phyloP scores from a whole-genome alignment of 2,888 invertebrate species.

The Campopleginae sp. region DNA sequence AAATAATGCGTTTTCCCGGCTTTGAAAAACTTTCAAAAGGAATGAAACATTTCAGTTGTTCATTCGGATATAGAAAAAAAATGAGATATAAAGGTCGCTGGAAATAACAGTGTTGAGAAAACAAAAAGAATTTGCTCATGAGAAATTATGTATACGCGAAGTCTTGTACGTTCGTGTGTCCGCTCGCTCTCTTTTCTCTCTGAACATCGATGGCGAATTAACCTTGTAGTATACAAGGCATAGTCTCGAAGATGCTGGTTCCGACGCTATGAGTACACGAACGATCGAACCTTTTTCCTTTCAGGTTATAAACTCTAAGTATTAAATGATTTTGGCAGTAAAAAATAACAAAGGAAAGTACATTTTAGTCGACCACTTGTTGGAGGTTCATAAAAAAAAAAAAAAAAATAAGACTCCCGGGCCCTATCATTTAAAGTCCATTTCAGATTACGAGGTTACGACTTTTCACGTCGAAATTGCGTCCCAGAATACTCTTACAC shows the following conservation, averaged over 20 bases:
- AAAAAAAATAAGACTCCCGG: conserved; percentile 6
- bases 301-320: background rate
- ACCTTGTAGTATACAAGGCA: conserved; percentile 54
- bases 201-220: conserved; percentile 34
- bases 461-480: background rate
- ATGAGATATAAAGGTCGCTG: background rate
- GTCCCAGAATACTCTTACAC: background rate
- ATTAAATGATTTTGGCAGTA: conserved; percentile 5
- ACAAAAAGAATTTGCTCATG: background rate
- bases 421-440: conserved; percentile 12
- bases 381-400: conserved; percentile 25
- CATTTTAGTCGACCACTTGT: conserved; percentile 14
- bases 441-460: background rate
- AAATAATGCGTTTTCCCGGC: background rate
- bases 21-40: too few species aligned
- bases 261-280: conserved; percentile 42
- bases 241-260: conserved; percentile 45
- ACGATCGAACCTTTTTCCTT: conserved; percentile 20
- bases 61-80: too few species aligned
- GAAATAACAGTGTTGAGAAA: background rate
- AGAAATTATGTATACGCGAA: background rate
- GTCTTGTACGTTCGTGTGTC: background rate
- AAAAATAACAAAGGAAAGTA: conserved; percentile 8
- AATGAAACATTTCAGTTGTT: background rate
- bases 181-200: background rate